These are phyloP conservation scores for Chiloscyllium plagiosum DNA, from an alignment of 2,113 vertebrate species.

Conservation along the genomic window DNA sequence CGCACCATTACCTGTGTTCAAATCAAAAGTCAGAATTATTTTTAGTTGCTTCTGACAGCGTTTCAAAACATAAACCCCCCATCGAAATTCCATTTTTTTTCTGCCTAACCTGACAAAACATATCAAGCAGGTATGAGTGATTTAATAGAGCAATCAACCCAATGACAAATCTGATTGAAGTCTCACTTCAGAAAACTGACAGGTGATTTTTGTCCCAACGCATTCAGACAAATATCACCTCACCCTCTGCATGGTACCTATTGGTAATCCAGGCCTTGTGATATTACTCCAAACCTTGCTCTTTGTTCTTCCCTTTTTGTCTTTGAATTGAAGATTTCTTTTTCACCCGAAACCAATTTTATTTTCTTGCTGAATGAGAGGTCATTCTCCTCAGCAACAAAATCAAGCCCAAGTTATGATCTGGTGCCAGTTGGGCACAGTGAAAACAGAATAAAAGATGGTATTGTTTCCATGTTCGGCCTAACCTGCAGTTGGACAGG, in stretches of 20 bases:
- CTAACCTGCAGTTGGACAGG: neutral
- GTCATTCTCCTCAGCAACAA: neutral
- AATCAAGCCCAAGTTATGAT: neutral
- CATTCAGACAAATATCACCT: conserved; percentile 52
- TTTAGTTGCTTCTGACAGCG: conserved; percentile 48
- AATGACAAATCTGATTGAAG: conserved; percentile 62
- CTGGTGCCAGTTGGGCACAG: neutral
- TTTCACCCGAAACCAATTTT: conserved; percentile 40
- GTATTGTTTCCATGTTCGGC: no score
- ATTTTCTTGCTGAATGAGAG: conserved; percentile 47
- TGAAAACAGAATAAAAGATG: neutral
- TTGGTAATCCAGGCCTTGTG: conserved; percentile 42
- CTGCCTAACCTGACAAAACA: conserved; percentile 53
- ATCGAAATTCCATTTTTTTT: conserved; percentile 40
- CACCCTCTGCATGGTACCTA: conserved; percentile 37
- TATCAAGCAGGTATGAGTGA: conserved; percentile 55
- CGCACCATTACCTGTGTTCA: conserved; percentile 48
- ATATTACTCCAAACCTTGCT: conserved; percentile 45
- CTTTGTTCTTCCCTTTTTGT: conserved; percentile 47
- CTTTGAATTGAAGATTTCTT: conserved; percentile 52
- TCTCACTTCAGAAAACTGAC: conserved; percentile 49
- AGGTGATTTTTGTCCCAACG: conserved; percentile 55
- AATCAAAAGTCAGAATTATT: conserved; percentile 50
- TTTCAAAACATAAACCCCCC: conserved; percentile 50
- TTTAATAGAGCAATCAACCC: conserved; percentile 64